Evolutionary conservation across 1,140 invertebrate species (phyloP).

Genomic region (Drosophila carrolli): DNA sequence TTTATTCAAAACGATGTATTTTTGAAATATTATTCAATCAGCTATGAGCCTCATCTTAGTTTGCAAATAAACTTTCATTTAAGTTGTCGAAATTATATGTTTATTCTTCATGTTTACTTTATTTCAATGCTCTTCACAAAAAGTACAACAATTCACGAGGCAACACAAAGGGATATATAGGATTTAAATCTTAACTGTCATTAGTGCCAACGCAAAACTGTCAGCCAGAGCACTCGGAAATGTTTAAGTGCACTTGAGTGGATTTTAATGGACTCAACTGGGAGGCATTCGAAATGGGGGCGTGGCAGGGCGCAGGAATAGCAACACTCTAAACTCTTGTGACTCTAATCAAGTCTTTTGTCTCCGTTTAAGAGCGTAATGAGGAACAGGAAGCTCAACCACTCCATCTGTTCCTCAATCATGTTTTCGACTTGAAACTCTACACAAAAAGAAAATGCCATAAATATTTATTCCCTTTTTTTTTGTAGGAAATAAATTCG

Average conservation of each 20-base stretch:
- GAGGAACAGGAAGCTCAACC: constrained; percentile 20
- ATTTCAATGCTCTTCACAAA: not conserved
- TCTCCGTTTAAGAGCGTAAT: constrained; percentile 29
- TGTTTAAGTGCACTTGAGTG: constrained; percentile 82
- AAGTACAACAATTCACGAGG: constrained; percentile 1
- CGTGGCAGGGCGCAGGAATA: constrained; percentile 4
- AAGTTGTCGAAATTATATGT: not conserved
- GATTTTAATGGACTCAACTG: constrained; percentile 75
- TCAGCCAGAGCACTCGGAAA: constrained; percentile 70
- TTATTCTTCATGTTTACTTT: not conserved
- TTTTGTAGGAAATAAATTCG: not conserved
- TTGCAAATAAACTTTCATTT: too few species aligned
- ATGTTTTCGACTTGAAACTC: constrained; percentile 3
- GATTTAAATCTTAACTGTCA: constrained; percentile 69
- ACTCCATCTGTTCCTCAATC: constrained; percentile 30
- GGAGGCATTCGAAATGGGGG: constrained; percentile 16
- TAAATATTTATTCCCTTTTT: too few species aligned
- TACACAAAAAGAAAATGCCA: not conserved
- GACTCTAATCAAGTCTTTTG: constrained; percentile 76
- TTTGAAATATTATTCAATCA: too few species aligned
- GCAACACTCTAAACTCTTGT: constrained; percentile 34
- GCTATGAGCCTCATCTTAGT: too few species aligned
- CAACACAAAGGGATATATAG: constrained; percentile 7
- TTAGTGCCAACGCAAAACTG: constrained; percentile 45
- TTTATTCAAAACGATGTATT: too few species aligned